Evolutionary conservation across 2,888 invertebrate species (phyloP), one percentile per base, ranked within the genome.

Genomic region (Scaptomyza parva): DNA sequence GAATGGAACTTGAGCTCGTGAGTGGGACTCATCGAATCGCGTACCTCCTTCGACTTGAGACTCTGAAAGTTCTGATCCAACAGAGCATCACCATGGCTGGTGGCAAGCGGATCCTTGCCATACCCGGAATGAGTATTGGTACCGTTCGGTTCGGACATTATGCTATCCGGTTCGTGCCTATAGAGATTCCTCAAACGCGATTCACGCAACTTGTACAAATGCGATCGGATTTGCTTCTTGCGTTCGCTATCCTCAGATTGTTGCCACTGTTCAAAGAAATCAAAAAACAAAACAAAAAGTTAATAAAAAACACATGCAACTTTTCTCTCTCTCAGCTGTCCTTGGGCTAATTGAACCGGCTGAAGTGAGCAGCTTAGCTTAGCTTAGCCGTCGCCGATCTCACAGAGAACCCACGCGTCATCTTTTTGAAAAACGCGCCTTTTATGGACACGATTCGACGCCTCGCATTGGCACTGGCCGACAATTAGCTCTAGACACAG

Each of bases 161-260:
- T 57, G 17, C 22, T 86, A 33, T 88, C 82, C 52, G 92, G 69
- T 39, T 83, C 92, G 51, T 91, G 91, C 47, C 88, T 81, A 92
- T 96, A 96, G 77, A 96, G 94, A 91, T 95, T 94, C 88, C 94
- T 94, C 86, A 96, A 93, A 67, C 96, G 94, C 88, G 95, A 94
- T 91, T 97, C 97, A 44, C 97, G 94, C 90, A 97, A 93, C 82
- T 95, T 95, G 91, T 96, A 96, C 95, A 96, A 96, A 92, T 97
- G 95, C 44, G 96, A 94, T 67, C 97, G 94, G 86, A 97, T 97
- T 92, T 96, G 96, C 91, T 96, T 96, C 92, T 97, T 96, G 73
- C 94, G 94, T 55, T 95, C 95, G 91, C 96, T 96, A 92, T 97
- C 97, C 89, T 96, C 96, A 45, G 97, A 95, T 90, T 96, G 95